Base-by-base conservation (phyloP, 2,888 invertebrate genomes). In the Orchesella flavescens region DNA sequence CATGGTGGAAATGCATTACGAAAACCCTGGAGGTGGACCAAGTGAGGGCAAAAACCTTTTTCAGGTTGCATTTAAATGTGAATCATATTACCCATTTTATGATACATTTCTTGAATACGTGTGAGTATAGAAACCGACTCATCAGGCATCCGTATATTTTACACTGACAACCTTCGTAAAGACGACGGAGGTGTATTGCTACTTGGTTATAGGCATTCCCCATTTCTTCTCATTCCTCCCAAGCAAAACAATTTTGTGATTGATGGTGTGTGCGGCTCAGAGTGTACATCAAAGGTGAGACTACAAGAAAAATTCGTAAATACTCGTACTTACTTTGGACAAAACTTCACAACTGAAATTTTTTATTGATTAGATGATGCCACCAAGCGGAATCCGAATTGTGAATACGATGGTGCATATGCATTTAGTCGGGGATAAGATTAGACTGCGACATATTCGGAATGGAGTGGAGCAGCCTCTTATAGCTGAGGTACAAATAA, bases 1-100 rank as follows among this genome's bases (percentile, higher is more conserved):
- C 90, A 95, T 96, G 95, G 92, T 97, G 66, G 96, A 97, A 91
- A 94, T 96, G 88, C 97, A 97, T 91, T 97, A 96, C 90, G 96
- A 97, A 90, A 97, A 97, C 85, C 90, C 90, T 4, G 78, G 78
- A 9, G 71, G 84, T 13, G 75, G 85, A 34, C 63, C 73, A 76
- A 87, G 89, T 88, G 86, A 49, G 49, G 59, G 3, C 19, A 57
- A 57, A 15, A 57, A 57, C 15, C 7, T n/a, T 17, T 57, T 57
- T 12, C 7, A 17, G n/a, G 7, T n/a, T 57, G n/a, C n/a, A n/a
- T n/a, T n/a, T n/a, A n/a, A n/a, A n/a, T n/a, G n/a, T n/a, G n/a
- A n/a, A n/a, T n/a, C n/a, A 61, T 13, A 19, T 17, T 61, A n/a
- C 21, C 23, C 17, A n/a, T 57, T 57, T 17, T n/a, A 63, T 17